phyloP scores from a whole-genome alignment of 2,888 invertebrate genomes.

The Conistra vaccinii region DNA sequence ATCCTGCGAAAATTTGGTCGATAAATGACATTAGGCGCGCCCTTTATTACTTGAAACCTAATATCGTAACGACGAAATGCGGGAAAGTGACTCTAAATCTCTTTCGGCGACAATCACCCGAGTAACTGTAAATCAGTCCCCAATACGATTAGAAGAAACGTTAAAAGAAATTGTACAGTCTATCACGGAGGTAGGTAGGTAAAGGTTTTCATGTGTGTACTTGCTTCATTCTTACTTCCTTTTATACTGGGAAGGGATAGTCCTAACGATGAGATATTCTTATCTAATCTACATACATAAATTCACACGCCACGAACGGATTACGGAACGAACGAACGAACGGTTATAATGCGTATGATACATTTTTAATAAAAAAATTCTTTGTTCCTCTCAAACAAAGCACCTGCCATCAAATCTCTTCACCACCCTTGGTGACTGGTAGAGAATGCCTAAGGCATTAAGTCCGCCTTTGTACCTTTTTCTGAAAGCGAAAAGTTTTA shows the following conservation, averaged over 20 bases:
- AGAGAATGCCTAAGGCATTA: too few relatives aligned
- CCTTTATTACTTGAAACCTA: slow-evolving; percentile 27
- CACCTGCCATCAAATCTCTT: too few relatives aligned
- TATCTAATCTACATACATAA: too few relatives aligned
- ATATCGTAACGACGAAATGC: slow-evolving; percentile 30
- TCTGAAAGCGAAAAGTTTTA: too few relatives aligned
- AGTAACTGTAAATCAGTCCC: slow-evolving; percentile 26
- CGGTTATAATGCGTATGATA: too few relatives aligned
- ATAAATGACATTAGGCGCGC: neutral
- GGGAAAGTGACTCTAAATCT: slow-evolving; percentile 34
- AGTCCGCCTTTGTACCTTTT: too few relatives aligned
- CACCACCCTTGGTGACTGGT: too few relatives aligned
- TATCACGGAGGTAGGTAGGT: neutral
- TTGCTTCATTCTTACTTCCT: neutral
- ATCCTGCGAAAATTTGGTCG: neutral
- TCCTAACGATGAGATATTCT: too few relatives aligned
- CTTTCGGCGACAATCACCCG: slow-evolving; percentile 4
- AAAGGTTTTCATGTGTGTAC: neutral
- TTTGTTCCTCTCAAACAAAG: too few relatives aligned
- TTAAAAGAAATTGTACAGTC: neutral
- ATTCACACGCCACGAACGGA: too few relatives aligned
- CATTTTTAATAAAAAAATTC: too few relatives aligned
- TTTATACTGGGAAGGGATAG: neutral
- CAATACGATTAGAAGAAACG: neutral
- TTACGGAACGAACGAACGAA: too few relatives aligned